A percentile compares a stretch with the other conserved stretches of the same genome.
These are phyloP conservation scores for Rosalia funebris DNA, from an alignment of 2,888 invertebrate species.

Conservation along the genomic window DNA sequence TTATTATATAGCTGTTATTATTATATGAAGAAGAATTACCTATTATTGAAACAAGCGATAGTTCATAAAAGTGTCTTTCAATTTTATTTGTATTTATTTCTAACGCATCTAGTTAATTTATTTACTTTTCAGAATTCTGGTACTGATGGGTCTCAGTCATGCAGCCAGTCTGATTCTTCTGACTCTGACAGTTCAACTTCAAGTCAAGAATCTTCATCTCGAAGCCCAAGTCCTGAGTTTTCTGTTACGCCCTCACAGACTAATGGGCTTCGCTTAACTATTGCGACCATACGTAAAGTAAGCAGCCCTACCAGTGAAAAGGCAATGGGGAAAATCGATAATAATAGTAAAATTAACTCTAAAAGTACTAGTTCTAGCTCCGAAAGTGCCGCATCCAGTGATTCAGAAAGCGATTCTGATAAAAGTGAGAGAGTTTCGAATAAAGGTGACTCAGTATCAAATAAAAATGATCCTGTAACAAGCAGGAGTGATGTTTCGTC, in stretches of 20 bases:
- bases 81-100: too few relatives aligned
- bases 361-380: constrained; percentile 66
- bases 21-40: too few relatives aligned
- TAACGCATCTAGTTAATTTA: too few relatives aligned
- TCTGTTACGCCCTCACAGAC: constrained; percentile 71
- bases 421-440: constrained; percentile 30
- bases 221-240: constrained; percentile 66
- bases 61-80: too few relatives aligned
- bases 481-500: constrained; percentile 8
- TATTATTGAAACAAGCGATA: too few relatives aligned
- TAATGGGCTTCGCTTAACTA: constrained; percentile 70
- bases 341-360: constrained; percentile 43
- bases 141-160: constrained; percentile 63
- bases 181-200: constrained; percentile 62
- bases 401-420: constrained; percentile 60
- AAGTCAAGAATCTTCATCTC: constrained; percentile 60
- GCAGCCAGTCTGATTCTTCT: constrained; percentile 62
- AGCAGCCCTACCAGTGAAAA: constrained; percentile 59
- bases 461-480: constrained; percentile 24
- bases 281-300: constrained; percentile 70
- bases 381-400: constrained; percentile 61
- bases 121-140: constrained; percentile 64
- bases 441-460: constrained; percentile 16
- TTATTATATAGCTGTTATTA: too few relatives aligned
- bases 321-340: constrained; percentile 59